Conservation (phyloP, 2,113 vertebrate species). For the Hucho hucho region DNA sequence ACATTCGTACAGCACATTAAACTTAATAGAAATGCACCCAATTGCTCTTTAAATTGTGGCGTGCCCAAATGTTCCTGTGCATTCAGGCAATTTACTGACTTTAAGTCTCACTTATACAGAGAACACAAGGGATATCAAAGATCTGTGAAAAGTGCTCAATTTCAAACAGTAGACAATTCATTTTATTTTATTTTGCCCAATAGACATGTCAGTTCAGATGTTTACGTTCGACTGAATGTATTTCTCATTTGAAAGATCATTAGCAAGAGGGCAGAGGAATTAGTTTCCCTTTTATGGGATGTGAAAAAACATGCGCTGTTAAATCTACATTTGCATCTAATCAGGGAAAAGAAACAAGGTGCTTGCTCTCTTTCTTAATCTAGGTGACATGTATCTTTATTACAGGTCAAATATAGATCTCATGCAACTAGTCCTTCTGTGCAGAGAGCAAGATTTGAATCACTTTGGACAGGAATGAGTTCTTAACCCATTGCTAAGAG, state of each 20-base stretch:
- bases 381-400: conserved; percentile 19
- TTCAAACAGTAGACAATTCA: conserved; percentile 10
- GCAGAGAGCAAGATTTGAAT: neutral
- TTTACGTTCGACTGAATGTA: conserved; percentile 4
- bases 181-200: too few species aligned
- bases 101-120: conserved; percentile 19
- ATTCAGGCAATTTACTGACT: conserved; percentile 20
- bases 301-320: conserved; percentile 18
- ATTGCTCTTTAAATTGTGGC: conserved; percentile 24
- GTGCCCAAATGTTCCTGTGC: conserved; percentile 11
- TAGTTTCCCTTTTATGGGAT: conserved; percentile 22
- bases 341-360: conserved; percentile 17
- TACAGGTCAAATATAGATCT: conserved; percentile 17
- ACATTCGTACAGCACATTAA: conserved; percentile 17
- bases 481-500: neutral
- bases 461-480: too few species aligned
- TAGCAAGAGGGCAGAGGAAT: conserved; percentile 13
- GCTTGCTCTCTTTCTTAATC: neutral
- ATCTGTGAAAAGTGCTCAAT: conserved; percentile 5
- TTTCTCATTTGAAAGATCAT: conserved; percentile 25
- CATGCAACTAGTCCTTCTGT: conserved; percentile 29
- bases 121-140: conserved; percentile 23
- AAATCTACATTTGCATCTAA: conserved; percentile 25
- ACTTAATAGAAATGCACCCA: conserved; percentile 19
- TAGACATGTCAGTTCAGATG: conserved; percentile 13